Percentiles rank a stretch among this genome's conserved stretches.
Evolutionary conservation across 2,113 vertebrate genomes (phyloP).

Genomic region (Neotragus moschatus): DNA sequence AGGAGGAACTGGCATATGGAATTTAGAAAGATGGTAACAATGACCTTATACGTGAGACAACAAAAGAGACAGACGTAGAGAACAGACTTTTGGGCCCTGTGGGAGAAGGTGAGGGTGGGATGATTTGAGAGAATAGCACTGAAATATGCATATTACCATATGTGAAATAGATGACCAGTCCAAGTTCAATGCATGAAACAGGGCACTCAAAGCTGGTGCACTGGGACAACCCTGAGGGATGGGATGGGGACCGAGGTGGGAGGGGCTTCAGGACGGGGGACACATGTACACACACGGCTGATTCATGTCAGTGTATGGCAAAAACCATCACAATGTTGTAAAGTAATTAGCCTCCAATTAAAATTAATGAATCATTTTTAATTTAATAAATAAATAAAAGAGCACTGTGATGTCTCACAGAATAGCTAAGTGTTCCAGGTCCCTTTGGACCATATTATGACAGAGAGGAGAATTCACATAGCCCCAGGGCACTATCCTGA

Average conservation of each 20-base stretch:
- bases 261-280: neutral
- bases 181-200: neutral
- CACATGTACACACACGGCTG: neutral
- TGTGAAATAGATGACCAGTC: neutral
- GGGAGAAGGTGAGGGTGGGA: neutral
- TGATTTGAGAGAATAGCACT: neutral
- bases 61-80: neutral
- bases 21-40: neutral
- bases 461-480: neutral
- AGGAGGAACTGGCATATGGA: neutral
- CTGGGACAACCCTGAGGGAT: neutral
- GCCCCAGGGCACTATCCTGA: neutral
- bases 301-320: neutral
- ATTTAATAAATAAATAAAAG: neutral
- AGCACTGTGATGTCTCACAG: neutral
- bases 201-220: neutral
- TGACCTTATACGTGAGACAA: neutral
- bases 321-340: neutral
- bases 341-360: neutral
- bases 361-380: neutral
- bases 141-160: neutral
- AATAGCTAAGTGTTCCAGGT: neutral
- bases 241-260: neutral
- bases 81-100: neutral
- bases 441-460: neutral